Conservation (phyloP, 2,888 invertebrate species). For the Lamellibrachia satsuma region DNA sequence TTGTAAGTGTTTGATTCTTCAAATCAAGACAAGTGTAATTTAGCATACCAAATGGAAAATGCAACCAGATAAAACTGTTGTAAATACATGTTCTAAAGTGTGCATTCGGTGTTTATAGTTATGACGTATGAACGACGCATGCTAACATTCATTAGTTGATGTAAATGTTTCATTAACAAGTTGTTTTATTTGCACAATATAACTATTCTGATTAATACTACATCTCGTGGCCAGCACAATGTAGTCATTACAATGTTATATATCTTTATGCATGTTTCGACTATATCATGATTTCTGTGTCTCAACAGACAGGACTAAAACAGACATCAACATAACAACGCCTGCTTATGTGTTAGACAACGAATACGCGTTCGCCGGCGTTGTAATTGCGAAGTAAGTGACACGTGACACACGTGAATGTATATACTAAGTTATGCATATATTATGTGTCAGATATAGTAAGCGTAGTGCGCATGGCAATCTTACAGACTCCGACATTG, state of each 20-base stretch:
- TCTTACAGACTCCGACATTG: not conserved
- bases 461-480: not conserved
- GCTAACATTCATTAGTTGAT: not conserved
- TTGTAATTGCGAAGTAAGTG: conserved; percentile 82
- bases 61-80: no score
- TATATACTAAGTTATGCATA: not conserved
- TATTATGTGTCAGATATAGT: not conserved
- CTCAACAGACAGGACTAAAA: not conserved
- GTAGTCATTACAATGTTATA: not conserved
- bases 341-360: conserved; percentile 91
- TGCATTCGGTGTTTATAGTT: not conserved
- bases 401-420: not conserved
- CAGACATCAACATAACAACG: conserved; percentile 94
- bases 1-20: not conserved
- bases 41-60: no score
- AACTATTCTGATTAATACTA: not conserved
- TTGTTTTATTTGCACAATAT: not conserved
- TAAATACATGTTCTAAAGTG: no score
- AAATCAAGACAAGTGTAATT: not conserved
- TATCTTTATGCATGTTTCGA: not conserved
- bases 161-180: not conserved
- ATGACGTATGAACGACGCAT: not conserved
- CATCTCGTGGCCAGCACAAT: not conserved
- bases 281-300: not conserved
- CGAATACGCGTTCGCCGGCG: conserved; percentile 83